Percentiles rank a stretch among this genome's conserved stretches.
phyloP scores from a whole-genome alignment of 2,888 invertebrate genomes.

The Ceraclea dissimilis region DNA sequence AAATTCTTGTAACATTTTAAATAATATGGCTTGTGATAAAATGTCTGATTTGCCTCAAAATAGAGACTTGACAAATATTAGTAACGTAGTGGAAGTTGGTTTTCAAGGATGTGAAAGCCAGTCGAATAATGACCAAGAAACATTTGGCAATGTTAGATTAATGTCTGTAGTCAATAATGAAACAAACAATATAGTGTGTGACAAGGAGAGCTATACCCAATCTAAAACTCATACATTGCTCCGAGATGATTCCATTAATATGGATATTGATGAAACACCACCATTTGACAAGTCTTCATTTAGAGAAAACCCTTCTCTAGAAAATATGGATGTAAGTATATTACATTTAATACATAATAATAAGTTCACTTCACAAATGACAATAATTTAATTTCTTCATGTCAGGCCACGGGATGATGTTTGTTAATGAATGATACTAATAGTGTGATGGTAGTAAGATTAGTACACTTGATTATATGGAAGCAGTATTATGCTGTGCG shows the following conservation, averaged over 20 bases:
- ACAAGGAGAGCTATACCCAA: conserved; percentile 30
- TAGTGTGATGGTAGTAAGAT: too few species aligned
- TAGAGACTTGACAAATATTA: conserved; percentile 45
- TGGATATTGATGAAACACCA: conserved; percentile 49
- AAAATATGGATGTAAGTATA: conserved; percentile 59
- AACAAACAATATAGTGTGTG: not conserved
- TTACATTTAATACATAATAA: too few species aligned
- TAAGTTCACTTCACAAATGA: too few species aligned
- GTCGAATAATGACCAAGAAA: not conserved
- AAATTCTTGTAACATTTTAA: conserved; percentile 35
- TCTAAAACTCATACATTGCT: conserved; percentile 16
- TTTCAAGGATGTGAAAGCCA: not conserved
- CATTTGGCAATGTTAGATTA: conserved; percentile 37
- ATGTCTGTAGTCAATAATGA: conserved; percentile 6
- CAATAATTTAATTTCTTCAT: too few species aligned
- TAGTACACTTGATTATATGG: too few species aligned
- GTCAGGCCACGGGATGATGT: too few species aligned
- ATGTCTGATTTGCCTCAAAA: conserved; percentile 47
- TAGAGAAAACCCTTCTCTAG: conserved; percentile 61
- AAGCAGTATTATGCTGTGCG: too few species aligned
- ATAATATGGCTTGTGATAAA: conserved; percentile 48
- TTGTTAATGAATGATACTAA: too few species aligned
- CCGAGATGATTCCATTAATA: conserved; percentile 34
- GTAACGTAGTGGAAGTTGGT: conserved; percentile 44
- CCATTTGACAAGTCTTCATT: conserved; percentile 19